Base-by-base conservation (phyloP, 2,113 vertebrate species). In the Oryzias melastigma region DNA sequence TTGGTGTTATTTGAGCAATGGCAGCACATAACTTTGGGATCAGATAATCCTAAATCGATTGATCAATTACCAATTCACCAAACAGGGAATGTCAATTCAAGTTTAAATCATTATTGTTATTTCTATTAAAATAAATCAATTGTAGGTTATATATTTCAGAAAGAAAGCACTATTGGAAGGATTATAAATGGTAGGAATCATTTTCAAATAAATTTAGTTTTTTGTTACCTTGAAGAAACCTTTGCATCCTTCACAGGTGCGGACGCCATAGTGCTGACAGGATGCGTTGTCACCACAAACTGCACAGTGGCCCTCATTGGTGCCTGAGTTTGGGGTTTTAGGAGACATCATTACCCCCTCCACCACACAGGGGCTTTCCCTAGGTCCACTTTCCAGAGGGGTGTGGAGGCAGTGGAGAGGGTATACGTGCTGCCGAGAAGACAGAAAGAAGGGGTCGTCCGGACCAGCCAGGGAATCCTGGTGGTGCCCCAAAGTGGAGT, bases 241-340 rank as follows among this genome's bases (percentile, higher is more conserved):
- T 81, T 97, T 97, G 86, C 95, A 97, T 52, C 95, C 95, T 83
- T 98, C 95, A 35, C 95, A 97, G 79, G 95, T 98, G 48, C 95
- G 94, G 52, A 96, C 95, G 0, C 95, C 95, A 0, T 96, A 96
- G 83, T 97, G 95, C 79, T 98, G 95, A 79, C 95, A 98, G 0
- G 95, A 95, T 0, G 95, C 95, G 0, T 93, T 97, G 89, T 96
- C 95, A n/a, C 95, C 95, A 24, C 95, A 97, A 49, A 97, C 95
- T 0, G 95, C 95, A 20, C 95, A 98, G 59, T 91, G 93, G 0
- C 95, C 94, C 73, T 97, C 95, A 0, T 76, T 90, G 5, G 88
- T 85, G 7, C 85, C 85, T 0, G 90, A 85, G 43, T 89, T 90
- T 35, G 90, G 90, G 1, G 78, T 60, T 64, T 94, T 94, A 52